These are phyloP conservation scores for Prunella himalayana DNA, from an alignment of 2,113 vertebrate genomes.

Conservation along the genomic window DNA sequence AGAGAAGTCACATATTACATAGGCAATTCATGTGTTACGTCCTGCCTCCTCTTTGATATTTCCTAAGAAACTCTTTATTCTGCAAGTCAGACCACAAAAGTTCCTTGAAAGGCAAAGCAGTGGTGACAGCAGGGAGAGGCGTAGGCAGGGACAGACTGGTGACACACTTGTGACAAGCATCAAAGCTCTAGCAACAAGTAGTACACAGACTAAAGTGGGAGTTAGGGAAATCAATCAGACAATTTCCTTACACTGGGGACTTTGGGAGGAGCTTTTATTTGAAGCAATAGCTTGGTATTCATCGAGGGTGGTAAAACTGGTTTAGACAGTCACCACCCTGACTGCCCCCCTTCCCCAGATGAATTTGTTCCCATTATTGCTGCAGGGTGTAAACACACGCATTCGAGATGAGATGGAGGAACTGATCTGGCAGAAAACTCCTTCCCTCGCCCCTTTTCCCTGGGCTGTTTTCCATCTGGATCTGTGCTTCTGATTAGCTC, in stretches of 20 bases:
- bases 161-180: not conserved
- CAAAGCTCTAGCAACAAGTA: not conserved
- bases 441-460: not conserved
- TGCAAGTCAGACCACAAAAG: not conserved
- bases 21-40: not conserved
- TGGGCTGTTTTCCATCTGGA: constrained; percentile 33
- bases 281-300: not conserved
- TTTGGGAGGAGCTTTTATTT: not conserved
- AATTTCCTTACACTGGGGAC: not conserved
- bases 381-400: not conserved
- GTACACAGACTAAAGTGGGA: constrained; percentile 29
- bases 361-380: not conserved
- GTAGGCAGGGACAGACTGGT: not conserved
- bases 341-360: not conserved
- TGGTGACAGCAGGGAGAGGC: not conserved
- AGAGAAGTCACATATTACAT: not conserved
- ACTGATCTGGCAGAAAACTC: not conserved
- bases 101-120: constrained; percentile 35
- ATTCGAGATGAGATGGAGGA: not conserved
- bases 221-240: not conserved
- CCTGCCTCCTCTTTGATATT: not conserved
- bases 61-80: constrained; percentile 5
- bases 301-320: constrained; percentile 2
- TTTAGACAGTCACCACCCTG: constrained; percentile 19
- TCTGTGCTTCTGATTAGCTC: not conserved